Base-by-base conservation (phyloP, 2,888 invertebrate species). In the Aporophyla lueneburgensis region DNA sequence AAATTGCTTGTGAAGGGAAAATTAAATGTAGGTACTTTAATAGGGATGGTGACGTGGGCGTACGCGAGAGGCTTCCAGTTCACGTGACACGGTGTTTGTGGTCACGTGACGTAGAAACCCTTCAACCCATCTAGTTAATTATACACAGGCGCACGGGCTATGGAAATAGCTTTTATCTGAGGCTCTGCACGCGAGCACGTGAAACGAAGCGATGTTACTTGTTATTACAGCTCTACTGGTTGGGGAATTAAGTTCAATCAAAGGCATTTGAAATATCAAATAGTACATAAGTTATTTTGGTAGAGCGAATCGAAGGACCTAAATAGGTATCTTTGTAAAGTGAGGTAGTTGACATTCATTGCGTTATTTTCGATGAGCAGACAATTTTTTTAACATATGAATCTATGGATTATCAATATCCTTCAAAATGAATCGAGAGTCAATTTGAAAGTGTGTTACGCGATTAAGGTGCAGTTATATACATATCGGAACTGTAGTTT, bases 71-170 rank as follows among this genome's bases (percentile, higher is more conserved):
- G 85, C 72, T 86, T 84, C 83, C 33, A 69, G 58, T 58, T 71
- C 80, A 80, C 83, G 83, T 82, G 86, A 61, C 58, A 21, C 46
- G 24, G 27, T 53, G 63, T 51, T 58, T 24, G 74, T 58, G 19
- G 46, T 75, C 83, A 85, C 83, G 83, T 87, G 86, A 87, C 75
- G 65, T 76, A 40, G 86, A 78, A 86, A 75, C 87, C 87, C 68
- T 86, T 78, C 80, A 81, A 86, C 66, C 70, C 51, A 53, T 69
- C 65, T 76, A 78, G 53, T 86, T 84, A 84, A 88, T 79, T 81
- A 87, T 83, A 74, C 49, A 67, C 81, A 77, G 74, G n/a, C 40
- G 65, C 70, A 71, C 62, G 68, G 24, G 71, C 69, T 65, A 70
- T 73, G 66, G 59, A 87, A 80, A 87, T 82, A 87, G 69, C 76